Evolutionary conservation across 2,113 vertebrate species (phyloP).

Genomic region (Clarias macrocephalus): DNA sequence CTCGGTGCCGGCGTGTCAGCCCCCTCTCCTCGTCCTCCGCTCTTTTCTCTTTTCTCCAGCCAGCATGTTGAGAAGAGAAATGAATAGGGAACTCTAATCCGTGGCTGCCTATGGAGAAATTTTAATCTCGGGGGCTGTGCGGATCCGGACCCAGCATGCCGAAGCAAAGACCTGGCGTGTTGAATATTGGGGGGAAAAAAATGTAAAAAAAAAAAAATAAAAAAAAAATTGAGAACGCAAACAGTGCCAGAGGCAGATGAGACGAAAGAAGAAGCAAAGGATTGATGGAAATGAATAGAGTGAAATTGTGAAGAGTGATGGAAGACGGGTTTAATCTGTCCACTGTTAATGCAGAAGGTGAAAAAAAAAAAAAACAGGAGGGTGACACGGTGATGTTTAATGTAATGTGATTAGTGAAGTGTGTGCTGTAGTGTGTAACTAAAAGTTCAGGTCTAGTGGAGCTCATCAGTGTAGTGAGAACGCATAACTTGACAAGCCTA

Average conservation of each 20-base stretch:
- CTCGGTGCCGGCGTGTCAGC: slow-evolving; percentile 1
- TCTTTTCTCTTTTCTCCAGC: neutral
- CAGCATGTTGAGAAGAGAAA: slow-evolving; percentile 13
- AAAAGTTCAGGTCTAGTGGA: neutral
- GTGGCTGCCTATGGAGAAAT: slow-evolving; percentile 22
- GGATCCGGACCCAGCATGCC: slow-evolving; percentile 32
- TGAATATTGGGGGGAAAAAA: neutral
- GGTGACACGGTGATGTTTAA: neutral
- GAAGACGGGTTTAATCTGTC: neutral
- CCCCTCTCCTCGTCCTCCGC: slow-evolving; percentile 2
- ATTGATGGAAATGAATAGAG: neutral
- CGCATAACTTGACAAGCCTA: no score
- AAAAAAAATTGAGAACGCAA: neutral
- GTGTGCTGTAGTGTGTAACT: neutral
- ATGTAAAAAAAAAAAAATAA: no score
- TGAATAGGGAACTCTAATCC: slow-evolving; percentile 29
- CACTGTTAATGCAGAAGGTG: neutral
- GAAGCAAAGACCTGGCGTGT: neutral
- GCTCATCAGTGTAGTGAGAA: neutral
- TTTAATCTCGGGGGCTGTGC: slow-evolving; percentile 26
- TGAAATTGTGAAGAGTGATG: neutral
- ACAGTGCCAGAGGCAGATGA: no score
- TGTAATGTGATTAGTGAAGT: neutral
- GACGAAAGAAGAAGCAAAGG: neutral
- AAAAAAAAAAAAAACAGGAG: neutral